A percentile compares a stretch with the other conserved stretches of the same genome.
phyloP scores from a whole-genome alignment of 2,888 invertebrate species.

The Diarsia mendica region DNA sequence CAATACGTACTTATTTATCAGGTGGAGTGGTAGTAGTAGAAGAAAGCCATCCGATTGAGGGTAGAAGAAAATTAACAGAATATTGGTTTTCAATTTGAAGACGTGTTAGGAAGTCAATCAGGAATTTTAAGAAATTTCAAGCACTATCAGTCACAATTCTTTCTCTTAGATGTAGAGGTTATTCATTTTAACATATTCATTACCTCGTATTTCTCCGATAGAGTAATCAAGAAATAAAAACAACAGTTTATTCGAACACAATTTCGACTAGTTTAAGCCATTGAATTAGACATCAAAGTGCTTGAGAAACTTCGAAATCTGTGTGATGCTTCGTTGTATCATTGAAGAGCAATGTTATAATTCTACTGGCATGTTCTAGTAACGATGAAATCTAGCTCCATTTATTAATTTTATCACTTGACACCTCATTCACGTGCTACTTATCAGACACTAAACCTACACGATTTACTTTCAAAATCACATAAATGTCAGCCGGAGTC shows the following conservation, averaged over 20 bases:
- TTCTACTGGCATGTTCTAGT: constrained; percentile 67
- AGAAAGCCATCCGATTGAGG: too few species aligned
- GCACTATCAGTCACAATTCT: constrained; percentile 4
- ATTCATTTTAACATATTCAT: neutral
- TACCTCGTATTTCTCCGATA: constrained; percentile 2
- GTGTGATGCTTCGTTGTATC: constrained; percentile 58
- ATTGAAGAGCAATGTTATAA: constrained; percentile 56
- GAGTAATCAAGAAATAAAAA: constrained; percentile 39
- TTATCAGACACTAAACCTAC: constrained; percentile 86
- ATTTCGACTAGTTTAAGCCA: constrained; percentile 14
- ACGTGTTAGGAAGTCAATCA: too few species aligned
- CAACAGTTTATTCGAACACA: constrained; percentile 34
- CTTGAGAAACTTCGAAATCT: constrained; percentile 30
- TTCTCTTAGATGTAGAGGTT: neutral
- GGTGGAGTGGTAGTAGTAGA: too few species aligned
- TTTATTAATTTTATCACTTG: constrained; percentile 88
- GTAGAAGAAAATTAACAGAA: too few species aligned
- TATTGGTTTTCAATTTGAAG: too few species aligned
- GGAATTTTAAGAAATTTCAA: constrained; percentile 1
- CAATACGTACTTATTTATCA: too few species aligned
- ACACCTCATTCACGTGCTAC: constrained; percentile 85
- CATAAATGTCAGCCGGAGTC: constrained; percentile 87
- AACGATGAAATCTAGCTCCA: constrained; percentile 78
- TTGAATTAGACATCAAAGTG: constrained; percentile 56
- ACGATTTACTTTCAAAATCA: constrained; percentile 89